Conservation (phyloP, 37 sponge, comb jelly and placozoan genomes). For the Aplysina aerophoba region DNA sequence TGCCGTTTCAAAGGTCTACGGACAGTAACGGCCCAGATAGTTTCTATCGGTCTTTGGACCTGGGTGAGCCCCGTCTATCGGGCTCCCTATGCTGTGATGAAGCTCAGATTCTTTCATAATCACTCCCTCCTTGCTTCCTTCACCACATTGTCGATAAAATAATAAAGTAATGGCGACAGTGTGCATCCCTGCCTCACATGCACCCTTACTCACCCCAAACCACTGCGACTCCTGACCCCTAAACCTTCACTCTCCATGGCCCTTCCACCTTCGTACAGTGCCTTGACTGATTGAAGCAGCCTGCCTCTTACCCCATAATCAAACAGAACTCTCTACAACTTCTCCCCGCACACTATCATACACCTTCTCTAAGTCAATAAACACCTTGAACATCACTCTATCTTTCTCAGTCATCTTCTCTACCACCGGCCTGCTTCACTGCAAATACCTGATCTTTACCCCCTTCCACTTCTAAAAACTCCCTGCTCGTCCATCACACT, state of each 20-base stretch:
- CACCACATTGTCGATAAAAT: too few relatives aligned
- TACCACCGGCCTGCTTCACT: not conserved
- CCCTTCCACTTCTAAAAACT: constrained; percentile 4
- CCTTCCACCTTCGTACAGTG: not conserved
- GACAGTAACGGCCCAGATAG: too few relatives aligned
- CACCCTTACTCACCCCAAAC: too few relatives aligned
- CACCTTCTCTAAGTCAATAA: not conserved
- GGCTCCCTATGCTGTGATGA: too few relatives aligned
- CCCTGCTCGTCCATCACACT: not conserved
- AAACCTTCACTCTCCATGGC: not conserved
- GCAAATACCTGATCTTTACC: not conserved
- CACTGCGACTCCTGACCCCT: not conserved
- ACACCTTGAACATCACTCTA: too few relatives aligned
- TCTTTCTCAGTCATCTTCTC: constrained; percentile 8
- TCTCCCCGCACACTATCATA: not conserved
- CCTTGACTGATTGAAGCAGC: not conserved
- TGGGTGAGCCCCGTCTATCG: too few relatives aligned
- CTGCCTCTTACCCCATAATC: not conserved
- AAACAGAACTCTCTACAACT: not conserved
- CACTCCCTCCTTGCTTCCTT: too few relatives aligned
- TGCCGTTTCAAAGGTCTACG: too few relatives aligned
- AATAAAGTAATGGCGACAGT: too few relatives aligned
- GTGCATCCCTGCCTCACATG: too few relatives aligned
- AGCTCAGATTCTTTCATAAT: too few relatives aligned
- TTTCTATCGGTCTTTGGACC: too few relatives aligned